These are phyloP conservation scores for Neogobius melanostomus DNA, from an alignment of 2,113 vertebrate genomes.

Conservation along the genomic window DNA sequence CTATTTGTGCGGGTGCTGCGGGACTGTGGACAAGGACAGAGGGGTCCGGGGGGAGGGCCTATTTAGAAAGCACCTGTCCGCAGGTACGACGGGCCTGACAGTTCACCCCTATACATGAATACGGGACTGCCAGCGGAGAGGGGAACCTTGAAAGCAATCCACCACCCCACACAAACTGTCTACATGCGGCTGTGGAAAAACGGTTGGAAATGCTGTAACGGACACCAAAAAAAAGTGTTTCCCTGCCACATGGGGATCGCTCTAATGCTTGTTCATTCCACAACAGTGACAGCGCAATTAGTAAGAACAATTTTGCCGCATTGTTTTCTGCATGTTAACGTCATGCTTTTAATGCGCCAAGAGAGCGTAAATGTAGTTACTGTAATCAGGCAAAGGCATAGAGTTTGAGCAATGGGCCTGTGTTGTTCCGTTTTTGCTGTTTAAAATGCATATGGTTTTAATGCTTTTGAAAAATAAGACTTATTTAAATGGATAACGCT, in stretches of 20 bases:
- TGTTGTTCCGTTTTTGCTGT: too few relatives aligned
- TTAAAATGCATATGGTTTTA: too few relatives aligned
- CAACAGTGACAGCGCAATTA: background rate
- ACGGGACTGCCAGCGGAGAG: conserved; percentile 32
- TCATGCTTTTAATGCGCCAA: background rate
- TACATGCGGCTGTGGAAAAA: background rate
- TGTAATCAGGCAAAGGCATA: too few relatives aligned
- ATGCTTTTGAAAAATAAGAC: too few relatives aligned
- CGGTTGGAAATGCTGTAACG: conserved; percentile 22
- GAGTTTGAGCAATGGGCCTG: too few relatives aligned
- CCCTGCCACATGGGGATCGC: background rate
- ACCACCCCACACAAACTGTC: conserved; percentile 37
- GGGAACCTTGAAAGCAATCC: conserved; percentile 50
- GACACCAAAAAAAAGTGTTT: conserved; percentile 17
- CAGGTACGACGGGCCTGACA: conserved; percentile 35
- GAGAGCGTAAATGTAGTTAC: too few relatives aligned
- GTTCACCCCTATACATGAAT: conserved; percentile 22
- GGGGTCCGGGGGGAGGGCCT: conserved; percentile 38
- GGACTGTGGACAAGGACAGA: conserved; percentile 45
- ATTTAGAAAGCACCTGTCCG: conserved; percentile 57
- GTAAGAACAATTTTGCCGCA: background rate
- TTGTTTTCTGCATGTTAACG: background rate
- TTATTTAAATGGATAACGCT: too few relatives aligned
- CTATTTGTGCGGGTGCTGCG: conserved; percentile 23
- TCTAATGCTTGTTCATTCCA: conserved; percentile 3